Base-by-base conservation (phyloP, 2,113 vertebrate genomes). In the Melospiza melodia region DNA sequence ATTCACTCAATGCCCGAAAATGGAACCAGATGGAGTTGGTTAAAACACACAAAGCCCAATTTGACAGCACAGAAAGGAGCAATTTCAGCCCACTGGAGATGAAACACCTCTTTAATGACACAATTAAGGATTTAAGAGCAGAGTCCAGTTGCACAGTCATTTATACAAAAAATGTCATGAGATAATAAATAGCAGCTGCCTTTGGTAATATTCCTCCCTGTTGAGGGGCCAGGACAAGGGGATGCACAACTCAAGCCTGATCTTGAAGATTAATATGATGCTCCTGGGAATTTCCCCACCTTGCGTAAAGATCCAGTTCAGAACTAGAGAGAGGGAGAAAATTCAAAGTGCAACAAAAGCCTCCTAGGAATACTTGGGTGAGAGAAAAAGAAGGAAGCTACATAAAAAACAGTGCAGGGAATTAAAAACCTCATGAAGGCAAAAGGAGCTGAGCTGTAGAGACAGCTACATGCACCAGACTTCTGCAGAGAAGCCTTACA, bases 81-180 rank as follows among this genome's bases (percentile, higher is more conserved):
- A 95, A 96, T 97, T 97, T 92, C 96, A 96, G 66, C 63, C 94
- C 66, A 84, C 9, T 17, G 15, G 78, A 96, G 90, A 80, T 39
- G 87, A 95, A 94, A 84, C 59, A 93, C 57, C 84, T 90, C 93
- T 93, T 96, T 90, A 95, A 96, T 69, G 91, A 94, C 83, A 87
- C 94, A 95, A 93, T 76, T 92, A 95, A 88, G 87, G 83, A 69
- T 73, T 24, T 43, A 86, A 96, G 92, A 93, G 48, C 46, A 21
- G 73, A 89, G 43, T 49, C 82, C 62, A 43, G n/a, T 63, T 16
- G 5, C 33, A 91, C 11, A n/a, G 61, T 69, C 74, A 77, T 79
- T 79, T 66, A 90, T 15, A 75, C 27, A 73, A 79, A 91, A 93
- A 71, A 55, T 33, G 8, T 37, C 28, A 62, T 15, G 44, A 83